phyloP scores from a whole-genome alignment of 2,888 invertebrate genomes.

The Oithona nana region DNA sequence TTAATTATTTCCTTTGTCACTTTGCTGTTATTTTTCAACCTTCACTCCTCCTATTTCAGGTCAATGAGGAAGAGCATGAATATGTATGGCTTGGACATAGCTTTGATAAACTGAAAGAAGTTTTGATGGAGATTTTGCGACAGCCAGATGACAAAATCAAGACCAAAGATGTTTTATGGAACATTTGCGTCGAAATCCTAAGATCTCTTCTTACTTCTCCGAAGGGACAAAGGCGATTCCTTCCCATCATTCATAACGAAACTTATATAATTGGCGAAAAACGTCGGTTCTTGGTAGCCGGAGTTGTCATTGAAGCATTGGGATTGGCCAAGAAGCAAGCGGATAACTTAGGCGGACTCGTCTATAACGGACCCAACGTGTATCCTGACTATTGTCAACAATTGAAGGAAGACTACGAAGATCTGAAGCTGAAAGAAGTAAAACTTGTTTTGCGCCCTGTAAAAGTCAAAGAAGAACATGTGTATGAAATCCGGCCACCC shows the following conservation, averaged over 20 bases:
- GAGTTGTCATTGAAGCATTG: background rate
- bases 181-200: background rate
- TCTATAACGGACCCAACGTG: background rate
- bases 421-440: background rate
- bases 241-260: too few relatives aligned
- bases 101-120: background rate
- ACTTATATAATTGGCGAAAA: too few relatives aligned
- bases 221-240: background rate
- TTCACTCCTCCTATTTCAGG: too few relatives aligned
- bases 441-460: background rate
- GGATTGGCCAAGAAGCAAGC: background rate
- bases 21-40: background rate
- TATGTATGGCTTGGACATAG: background rate
- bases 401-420: background rate
- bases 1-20: background rate
- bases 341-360: background rate
- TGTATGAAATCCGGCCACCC: background rate
- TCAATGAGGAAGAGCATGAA: background rate
- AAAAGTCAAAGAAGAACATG: background rate
- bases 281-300: background rate
- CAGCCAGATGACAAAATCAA: background rate
- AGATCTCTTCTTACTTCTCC: background rate
- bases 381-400: background rate
- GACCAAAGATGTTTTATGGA: background rate
- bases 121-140: background rate